Evolutionary conservation across 2,888 invertebrate species (phyloP), one percentile per base, ranked within the genome.

Genomic region (Cataglyphis livida): DNA sequence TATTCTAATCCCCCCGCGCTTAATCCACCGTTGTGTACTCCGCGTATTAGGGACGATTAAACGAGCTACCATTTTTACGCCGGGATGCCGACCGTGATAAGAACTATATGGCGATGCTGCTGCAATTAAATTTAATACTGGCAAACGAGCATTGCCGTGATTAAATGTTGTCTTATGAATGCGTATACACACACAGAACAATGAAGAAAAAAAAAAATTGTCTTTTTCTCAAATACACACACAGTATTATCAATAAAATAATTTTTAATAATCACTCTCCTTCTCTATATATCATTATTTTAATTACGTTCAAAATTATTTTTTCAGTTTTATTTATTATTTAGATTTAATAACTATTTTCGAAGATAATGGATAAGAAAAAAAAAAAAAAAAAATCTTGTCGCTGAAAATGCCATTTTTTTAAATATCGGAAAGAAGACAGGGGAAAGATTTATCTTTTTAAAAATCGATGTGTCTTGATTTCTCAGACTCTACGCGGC

Each of bases 1-100:
- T 88, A 87, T 87, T 87, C 88, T 87, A 85, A 88, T 88, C 71
- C 38, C 59, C 57, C 7, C 54, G 35, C 64, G 32, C 32, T 88
- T 84, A 86, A 88, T 85, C 81, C 81, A n/a, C 65, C 75, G 57
- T 65, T 87, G 76, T 78, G 76, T 78, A 62, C 32, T 21, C 10
- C n/a, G 57, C 74, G 62, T 57, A 10, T 73, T 64, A 62, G 28
- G 48, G 51, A 66, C 66, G 57, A 85, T 88, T 88, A 88, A 88
- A 88, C 81, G 76, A 82, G 28, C 65, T 65, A 28, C 21, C 25
- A 64, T 59, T 85, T 84, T 68, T 82, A 71, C 35, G 32, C 10
- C 25, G 15, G 3, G 2, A 59, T 15, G 15, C 25, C 28, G 28
- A 57, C 7, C 4, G 44, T 15, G 70, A 79, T 41, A 70, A 70